These are phyloP conservation scores for Notarius quadriscutis DNA, from an alignment of 2,113 vertebrate genomes.

Conservation along the genomic window DNA sequence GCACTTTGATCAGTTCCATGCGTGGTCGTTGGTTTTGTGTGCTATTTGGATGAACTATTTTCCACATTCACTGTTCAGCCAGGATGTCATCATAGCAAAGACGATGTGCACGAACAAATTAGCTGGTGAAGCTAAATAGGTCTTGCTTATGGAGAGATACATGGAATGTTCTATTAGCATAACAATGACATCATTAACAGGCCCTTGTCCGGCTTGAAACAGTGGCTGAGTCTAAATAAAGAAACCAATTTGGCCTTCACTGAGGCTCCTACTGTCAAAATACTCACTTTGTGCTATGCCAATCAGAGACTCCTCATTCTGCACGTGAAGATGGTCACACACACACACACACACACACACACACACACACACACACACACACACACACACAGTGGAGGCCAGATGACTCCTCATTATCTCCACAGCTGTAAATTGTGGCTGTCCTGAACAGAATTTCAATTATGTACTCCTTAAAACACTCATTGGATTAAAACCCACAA, in stretches of 20 bases:
- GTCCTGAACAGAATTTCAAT: conserved; percentile 86
- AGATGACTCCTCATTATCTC: conserved; percentile 86
- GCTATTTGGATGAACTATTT: neutral
- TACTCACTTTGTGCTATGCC: conserved; percentile 74
- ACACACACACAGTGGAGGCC: conserved; percentile 68
- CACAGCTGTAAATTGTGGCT: conserved; percentile 78
- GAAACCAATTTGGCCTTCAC: conserved; percentile 73
- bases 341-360: conserved; percentile 56
- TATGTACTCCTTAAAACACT: conserved; percentile 81
- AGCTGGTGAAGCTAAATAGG: conserved; percentile 28
- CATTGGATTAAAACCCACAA: conserved; percentile 72
- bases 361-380: conserved; percentile 58
- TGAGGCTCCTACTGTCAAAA: conserved; percentile 76
- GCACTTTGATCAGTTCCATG: neutral
- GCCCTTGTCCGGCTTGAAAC: conserved; percentile 86
- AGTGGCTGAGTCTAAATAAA: conserved; percentile 79
- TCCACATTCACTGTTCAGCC: too few species aligned
- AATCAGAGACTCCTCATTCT: conserved; percentile 87
- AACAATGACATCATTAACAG: conserved; percentile 87
- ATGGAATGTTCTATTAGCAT: conserved; percentile 77
- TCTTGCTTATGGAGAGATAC: conserved; percentile 48
- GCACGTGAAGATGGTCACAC: conserved; percentile 76
- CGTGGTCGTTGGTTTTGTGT: neutral
- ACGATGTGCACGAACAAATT: neutral
- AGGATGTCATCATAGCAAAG: neutral